Evolutionary conservation across 2,888 invertebrate species (phyloP).

Genomic region (Tromatobia lineatoria): DNA sequence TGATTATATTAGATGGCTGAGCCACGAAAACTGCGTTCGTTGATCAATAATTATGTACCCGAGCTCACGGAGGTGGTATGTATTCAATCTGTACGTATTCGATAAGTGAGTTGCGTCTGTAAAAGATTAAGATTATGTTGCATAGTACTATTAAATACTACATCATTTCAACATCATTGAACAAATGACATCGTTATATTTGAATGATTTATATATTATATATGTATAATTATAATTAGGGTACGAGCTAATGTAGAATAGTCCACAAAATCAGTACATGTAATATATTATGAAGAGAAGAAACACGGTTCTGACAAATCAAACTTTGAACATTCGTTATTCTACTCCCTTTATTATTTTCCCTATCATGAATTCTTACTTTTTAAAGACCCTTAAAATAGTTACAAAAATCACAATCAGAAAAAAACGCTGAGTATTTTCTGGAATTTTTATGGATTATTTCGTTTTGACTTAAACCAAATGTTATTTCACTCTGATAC

Average conservation of each 20-base stretch:
- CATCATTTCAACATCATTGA: constrained; percentile 68
- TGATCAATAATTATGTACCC: constrained; percentile 19
- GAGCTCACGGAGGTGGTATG: constrained; percentile 65
- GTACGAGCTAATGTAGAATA: constrained; percentile 71
- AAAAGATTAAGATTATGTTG: constrained; percentile 66
- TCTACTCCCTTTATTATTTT: background rate
- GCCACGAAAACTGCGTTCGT: constrained; percentile 35
- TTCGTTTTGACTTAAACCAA: no score
- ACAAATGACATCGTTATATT: constrained; percentile 72
- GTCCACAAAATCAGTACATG: constrained; percentile 71
- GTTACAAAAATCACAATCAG: no score
- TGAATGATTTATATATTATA: constrained; percentile 74
- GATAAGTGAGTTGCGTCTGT: constrained; percentile 60
- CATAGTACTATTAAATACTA: constrained; percentile 65
- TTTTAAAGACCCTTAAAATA: no score
- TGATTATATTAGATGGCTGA: constrained; percentile 4
- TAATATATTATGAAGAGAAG: constrained; percentile 74
- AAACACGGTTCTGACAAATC: constrained; percentile 68
- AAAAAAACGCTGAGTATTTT: no score
- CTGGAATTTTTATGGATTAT: no score
- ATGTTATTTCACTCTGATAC: no score
- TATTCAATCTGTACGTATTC: constrained; percentile 65
- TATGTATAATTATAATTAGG: constrained; percentile 72
- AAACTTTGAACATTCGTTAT: constrained; percentile 28
- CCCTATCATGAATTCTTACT: background rate